Evolutionary conservation across 2,888 invertebrate genomes (phyloP), one percentile per base, ranked within the genome.

Genomic region (Nineta flava): DNA sequence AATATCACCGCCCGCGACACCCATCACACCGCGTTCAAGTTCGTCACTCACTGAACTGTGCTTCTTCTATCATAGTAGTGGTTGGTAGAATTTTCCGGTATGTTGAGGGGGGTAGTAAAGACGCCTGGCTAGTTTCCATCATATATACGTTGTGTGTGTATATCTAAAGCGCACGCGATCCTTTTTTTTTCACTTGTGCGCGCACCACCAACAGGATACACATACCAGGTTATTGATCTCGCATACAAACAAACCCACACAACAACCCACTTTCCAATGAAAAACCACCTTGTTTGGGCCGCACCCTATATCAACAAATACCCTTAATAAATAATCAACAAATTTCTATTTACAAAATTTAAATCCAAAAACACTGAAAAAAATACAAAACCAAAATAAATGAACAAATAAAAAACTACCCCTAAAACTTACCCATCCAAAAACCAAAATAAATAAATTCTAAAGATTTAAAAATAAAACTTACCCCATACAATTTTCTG

Each of bases 1-100:
- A 91, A 91, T 90, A 90, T 90, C 77, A 83, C 79, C 76, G 81
- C 78, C 75, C 69, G 56, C 56, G 52, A 53, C 26, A 26, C 26
- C 50, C 50, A 49, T 13, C 19, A 26, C 43, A 42, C 50, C 49
- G 21, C 44, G 46, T 13, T 38, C 21, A 45, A 41, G 38, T 26
- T 26, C 26, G 26, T 38, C 38, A 60, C 58, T 60, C 64, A 61
- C 57, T 57, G 56, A 26, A 49, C 35, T 59, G 59, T 57, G 61
- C 26, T 26, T 26, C 26, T 26, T 26, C 26, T 26, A 26, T 26
- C 26, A 26, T 26, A 26, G 26, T 26, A 26, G 26, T 26, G 62
- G 59, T 61, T 61, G 70, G 65, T 69, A 66, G 67, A 62, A 66
- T 68, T 26, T 26, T 26, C 26, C 70, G 71, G 71, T 74, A 73